A percentile compares a stretch with the other conserved stretches of the same genome.
phyloP scores from a whole-genome alignment of 2,797 vertebrate species.

The Enteromius paludinosus region DNA sequence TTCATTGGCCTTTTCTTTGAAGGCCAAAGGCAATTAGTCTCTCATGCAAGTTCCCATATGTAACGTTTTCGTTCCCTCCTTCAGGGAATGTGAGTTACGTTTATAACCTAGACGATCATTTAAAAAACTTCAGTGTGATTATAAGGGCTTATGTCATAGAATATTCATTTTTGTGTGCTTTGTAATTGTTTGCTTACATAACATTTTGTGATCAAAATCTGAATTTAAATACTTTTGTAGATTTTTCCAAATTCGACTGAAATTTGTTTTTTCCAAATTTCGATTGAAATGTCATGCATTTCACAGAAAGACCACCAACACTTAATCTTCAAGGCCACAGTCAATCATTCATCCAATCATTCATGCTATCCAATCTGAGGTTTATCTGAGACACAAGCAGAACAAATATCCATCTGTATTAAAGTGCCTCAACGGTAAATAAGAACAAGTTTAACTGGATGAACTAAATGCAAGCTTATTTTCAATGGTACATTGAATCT shows the following conservation, averaged over 20 bases:
- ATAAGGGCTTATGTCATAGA: background rate
- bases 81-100: too few species aligned
- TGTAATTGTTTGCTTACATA: background rate
- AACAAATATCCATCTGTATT: background rate
- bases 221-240: background rate
- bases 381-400: background rate
- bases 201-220: background rate
- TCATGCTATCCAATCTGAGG: background rate
- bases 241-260: too few species aligned
- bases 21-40: too few species aligned
- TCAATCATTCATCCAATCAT: background rate
- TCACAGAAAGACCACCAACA: background rate
- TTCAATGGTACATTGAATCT: background rate
- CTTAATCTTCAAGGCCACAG: background rate
- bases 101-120: too few species aligned
- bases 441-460: conserved; percentile 15
- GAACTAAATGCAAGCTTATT: background rate
- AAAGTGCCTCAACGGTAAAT: background rate
- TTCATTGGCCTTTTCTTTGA: too few species aligned
- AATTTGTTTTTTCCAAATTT: too few species aligned
- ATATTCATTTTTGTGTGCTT: background rate
- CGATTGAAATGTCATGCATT: too few species aligned
- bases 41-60: too few species aligned
- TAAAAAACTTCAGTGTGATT: background rate
- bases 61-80: too few species aligned